Evolutionary conservation across 2,797 vertebrate genomes (phyloP).

Genomic region (Sternarchorhynchus goeldii): DNA sequence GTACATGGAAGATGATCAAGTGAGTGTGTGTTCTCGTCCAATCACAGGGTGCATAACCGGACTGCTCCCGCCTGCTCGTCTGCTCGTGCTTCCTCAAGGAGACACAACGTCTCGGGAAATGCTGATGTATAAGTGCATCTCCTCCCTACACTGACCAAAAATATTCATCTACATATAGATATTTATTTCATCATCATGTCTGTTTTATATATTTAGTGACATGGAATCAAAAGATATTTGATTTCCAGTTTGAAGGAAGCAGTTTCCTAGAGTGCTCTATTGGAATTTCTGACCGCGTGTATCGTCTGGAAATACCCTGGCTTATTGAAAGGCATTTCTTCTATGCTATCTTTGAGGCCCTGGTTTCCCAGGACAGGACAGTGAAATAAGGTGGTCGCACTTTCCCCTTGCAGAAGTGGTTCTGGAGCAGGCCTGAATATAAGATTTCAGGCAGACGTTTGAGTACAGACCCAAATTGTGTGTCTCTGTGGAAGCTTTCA

Average conservation of each 20-base stretch:
- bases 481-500: conserved; percentile 7
- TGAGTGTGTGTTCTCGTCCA: conserved; percentile 34
- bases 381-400: neutral
- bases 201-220: neutral
- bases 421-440: neutral
- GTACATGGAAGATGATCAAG: neutral
- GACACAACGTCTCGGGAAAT: conserved; percentile 22
- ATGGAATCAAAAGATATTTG: neutral
- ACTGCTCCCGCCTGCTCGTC: conserved; percentile 43
- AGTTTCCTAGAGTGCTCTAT: neutral
- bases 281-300: conserved; percentile 5
- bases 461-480: neutral
- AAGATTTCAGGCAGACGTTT: neutral
- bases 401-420: neutral
- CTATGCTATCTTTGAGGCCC: neutral
- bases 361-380: neutral
- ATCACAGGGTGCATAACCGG: conserved; percentile 52
- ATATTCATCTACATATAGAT: conserved; percentile 46
- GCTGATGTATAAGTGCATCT: conserved; percentile 51
- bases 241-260: neutral
- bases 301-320: neutral
- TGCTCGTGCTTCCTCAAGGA: conserved; percentile 47
- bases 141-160: conserved; percentile 36
- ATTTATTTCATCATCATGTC: neutral
- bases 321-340: neutral